These are phyloP conservation scores for Leucophora obtusa DNA, from an alignment of 2,888 invertebrate species.

Conservation along the genomic window DNA sequence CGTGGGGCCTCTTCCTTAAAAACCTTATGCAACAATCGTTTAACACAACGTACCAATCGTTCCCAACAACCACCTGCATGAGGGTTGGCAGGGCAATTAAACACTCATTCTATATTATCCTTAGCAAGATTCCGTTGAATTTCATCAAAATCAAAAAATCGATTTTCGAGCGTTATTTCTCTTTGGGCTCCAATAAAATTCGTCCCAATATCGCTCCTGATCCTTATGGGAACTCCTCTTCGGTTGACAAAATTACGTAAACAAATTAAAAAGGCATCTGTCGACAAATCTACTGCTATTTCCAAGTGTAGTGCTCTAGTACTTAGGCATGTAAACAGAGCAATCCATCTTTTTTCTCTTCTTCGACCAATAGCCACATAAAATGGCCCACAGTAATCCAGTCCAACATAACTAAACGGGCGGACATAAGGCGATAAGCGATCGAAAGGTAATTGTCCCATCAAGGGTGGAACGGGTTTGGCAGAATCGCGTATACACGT, in stretches of 20 bases:
- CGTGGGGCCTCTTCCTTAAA: conserved; percentile 21
- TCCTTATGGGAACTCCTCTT: too few species aligned
- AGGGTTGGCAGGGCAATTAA: too few species aligned
- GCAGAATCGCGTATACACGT: conserved; percentile 18
- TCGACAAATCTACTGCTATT: conserved; percentile 54
- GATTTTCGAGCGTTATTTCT: conserved; percentile 24
- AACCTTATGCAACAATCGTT: conserved; percentile 28
- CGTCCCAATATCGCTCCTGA: conserved; percentile 21
- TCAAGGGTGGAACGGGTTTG: too few species aligned
- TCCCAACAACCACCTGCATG: too few species aligned
- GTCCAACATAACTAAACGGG: conserved; percentile 63
- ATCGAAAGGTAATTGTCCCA: conserved; percentile 64
- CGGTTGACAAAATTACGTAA: too few species aligned
- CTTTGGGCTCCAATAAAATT: conserved; percentile 25
- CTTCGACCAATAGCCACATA: conserved; percentile 57
- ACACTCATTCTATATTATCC: too few species aligned
- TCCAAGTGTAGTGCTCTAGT: conserved; percentile 58
- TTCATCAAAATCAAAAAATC: conserved; percentile 29
- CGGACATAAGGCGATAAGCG: conserved; percentile 57
- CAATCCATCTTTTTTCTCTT: conserved; percentile 62
- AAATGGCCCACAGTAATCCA: conserved; percentile 66
- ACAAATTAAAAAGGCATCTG: conserved; percentile 58
- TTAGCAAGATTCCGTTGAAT: conserved; percentile 23
- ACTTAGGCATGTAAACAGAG: conserved; percentile 37
- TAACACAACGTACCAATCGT: too few species aligned